Evolutionary conservation across 2,113 vertebrate species (phyloP), one percentile per base, ranked within the genome.

Genomic region (Dicentrarchus labrax): DNA sequence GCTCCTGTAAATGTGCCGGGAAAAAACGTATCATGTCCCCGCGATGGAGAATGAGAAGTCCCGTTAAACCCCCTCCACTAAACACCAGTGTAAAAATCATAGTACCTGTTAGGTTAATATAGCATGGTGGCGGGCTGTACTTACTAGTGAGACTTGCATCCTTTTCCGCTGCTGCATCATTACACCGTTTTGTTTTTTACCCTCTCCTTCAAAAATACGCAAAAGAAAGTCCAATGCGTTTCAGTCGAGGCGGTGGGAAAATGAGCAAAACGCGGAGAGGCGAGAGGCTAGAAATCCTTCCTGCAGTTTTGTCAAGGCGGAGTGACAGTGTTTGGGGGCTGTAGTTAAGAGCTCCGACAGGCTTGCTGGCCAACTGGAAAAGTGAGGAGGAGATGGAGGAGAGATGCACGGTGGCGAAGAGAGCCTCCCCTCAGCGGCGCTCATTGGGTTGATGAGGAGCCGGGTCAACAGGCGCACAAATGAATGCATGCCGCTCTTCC

Each of bases 401-500:
- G 96, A 96, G 90, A 89, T 73, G 91, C 70, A 71, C 83, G 89
- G 87, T 59, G 96, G 78, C 48, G 78, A 87, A 95, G 95, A 96
- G 96, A 97, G 96, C 97, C 97, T 96, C 97, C 97, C 96, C 96
- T 96, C 60, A 95, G 91, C 95, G 94, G 95, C 96, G 97, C 96
- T 97, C 96, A 97, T 97, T 97, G 97, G 97, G 96, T 95, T 95
- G 96, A 95, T 95, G 95, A 94, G 96, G 96, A 97, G 96, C 95
- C 96, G 96, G 97, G 97, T 97, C 97, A 96, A 94, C 95, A 94
- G 95, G 96, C 96, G 86, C 95, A 90, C 95, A 96, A 96, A 97
- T 97, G 87, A 93, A 92, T 76, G 93, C 92, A 48, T 56, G 91
- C 76, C 67, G 89, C 88, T 90, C 66, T 74, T 54, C 88, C 69